A percentile compares a stretch with the other conserved stretches of the same genome.
These are phyloP conservation scores for Onychomys leucogaster DNA, from an alignment of 2,797 vertebrate genomes.

Conservation along the genomic window DNA sequence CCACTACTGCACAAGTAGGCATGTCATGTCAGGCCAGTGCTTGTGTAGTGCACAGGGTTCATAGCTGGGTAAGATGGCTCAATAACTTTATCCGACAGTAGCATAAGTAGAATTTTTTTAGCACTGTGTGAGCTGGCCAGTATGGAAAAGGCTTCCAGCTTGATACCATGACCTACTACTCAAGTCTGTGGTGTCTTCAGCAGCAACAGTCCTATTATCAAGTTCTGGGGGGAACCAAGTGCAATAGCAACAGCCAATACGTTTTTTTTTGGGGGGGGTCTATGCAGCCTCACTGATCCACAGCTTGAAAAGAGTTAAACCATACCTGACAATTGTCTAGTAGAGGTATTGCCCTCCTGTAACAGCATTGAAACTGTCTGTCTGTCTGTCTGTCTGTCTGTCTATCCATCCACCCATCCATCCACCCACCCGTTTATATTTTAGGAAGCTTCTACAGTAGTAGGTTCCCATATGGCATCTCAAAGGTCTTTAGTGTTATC, in stretches of 20 bases:
- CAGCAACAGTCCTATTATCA: background rate
- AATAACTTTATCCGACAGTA: background rate
- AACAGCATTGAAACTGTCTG: background rate
- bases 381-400: too few relatives aligned
- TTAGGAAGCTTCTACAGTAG: background rate
- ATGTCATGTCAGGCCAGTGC: background rate
- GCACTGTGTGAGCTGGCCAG: background rate
- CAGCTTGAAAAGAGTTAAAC: background rate
- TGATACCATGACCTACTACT: background rate
- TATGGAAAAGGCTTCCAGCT: background rate
- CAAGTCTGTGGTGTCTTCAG: background rate
- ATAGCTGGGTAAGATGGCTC: background rate
- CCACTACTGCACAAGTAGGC: background rate
- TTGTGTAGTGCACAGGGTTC: too few relatives aligned
- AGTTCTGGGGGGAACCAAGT: background rate
- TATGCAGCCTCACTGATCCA: background rate
- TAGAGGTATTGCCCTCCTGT: background rate
- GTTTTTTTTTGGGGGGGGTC: too few relatives aligned
- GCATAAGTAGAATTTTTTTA: background rate
- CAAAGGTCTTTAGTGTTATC: background rate
- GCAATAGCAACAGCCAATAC: background rate
- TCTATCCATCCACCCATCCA: background rate
- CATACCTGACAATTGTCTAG: background rate
- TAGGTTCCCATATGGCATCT: background rate
- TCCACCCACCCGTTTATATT: too few relatives aligned